Conservation (phyloP, 35 echinoderm and acorn worm species). For the Diadema setosum region DNA sequence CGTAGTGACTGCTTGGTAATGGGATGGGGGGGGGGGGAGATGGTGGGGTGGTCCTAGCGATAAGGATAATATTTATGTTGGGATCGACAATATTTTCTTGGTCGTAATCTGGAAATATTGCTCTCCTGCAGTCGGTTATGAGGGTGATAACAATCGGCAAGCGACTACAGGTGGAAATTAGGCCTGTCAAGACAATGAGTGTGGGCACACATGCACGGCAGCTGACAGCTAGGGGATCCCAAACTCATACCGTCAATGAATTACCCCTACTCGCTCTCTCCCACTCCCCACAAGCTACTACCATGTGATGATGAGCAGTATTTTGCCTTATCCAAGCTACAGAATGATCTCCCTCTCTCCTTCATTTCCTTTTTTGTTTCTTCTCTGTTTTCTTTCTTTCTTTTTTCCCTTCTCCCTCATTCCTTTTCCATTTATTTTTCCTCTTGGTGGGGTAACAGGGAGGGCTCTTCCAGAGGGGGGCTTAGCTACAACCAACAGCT, state of each 20-base stretch:
- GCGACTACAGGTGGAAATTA: slow-evolving; percentile 21
- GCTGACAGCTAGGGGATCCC: background rate
- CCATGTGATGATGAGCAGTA: background rate
- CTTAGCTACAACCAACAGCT: too few species aligned
- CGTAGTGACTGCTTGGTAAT: background rate
- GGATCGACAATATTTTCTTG: slow-evolving; percentile 11
- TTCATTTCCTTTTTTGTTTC: background rate
- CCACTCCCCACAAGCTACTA: background rate
- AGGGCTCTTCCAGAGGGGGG: too few species aligned
- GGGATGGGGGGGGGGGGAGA: background rate
- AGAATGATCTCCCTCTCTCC: background rate
- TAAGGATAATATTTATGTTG: background rate
- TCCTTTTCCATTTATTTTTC: too few species aligned
- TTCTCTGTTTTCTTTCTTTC: background rate
- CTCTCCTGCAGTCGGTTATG: background rate
- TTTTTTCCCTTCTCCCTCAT: background rate
- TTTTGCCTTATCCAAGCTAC: too few species aligned
- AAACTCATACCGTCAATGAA: slow-evolving; percentile 3
- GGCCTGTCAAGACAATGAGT: slow-evolving; percentile 22
- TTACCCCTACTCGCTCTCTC: background rate
- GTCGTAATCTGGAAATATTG: background rate
- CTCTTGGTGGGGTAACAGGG: background rate
- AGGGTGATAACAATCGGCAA: background rate
- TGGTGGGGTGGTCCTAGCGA: background rate
- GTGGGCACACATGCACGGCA: background rate